Evolutionary conservation across 2,113 vertebrate species (phyloP), one percentile per base, ranked within the genome.

Genomic region (Paraplagusia blochii): DNA sequence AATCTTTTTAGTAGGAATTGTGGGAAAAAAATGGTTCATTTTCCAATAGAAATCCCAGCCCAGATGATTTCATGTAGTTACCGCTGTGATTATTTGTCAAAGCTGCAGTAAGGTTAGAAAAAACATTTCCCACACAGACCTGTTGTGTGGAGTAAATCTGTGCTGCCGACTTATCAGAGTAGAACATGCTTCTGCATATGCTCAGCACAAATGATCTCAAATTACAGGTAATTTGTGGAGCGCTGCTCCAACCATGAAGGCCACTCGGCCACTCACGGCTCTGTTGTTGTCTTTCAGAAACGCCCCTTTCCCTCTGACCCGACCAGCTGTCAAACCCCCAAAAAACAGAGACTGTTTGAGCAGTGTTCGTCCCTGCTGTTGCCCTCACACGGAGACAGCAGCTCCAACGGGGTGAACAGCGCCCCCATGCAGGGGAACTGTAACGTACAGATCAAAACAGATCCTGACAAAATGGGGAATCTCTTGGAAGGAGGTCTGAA

Each of bases 261-360:
- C 13, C 11, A 44, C 22, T 44, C 0, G 48, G 2, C 53, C 11
- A 34, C 14, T 63, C 4, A 63, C 1, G 51, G 54, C 17, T 53
- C 8, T 36, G 36, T 44, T 53, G 17, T 47, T 19, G 44, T 17
- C 9, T 11, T 44, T 40, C 9, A 92, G 92, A 93, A 93, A 88
- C 90, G 92, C 3, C 85, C 87, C 46, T 60, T 89, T 61, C 72
- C 81, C 65, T 77, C 81, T 13, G 88, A 90, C n/a, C 61, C 64
- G 39, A 63, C 79, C 57, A 84, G 85, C 64, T 85, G 54, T 44
- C 88, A 89, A 60, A 85, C 80, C 38, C 85, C 86, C n/a, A 92
- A 91, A 83, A 92, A 87, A 72, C 87, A 80, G 59, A 88, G 76
- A 83, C 75, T 88, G 18, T 69, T 77, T 47, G 88, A 91, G 48